Evolutionary conservation across 1,140 invertebrate species (phyloP), one percentile per base, ranked within the genome.

Genomic region (Acromyrmex echinatior): DNA sequence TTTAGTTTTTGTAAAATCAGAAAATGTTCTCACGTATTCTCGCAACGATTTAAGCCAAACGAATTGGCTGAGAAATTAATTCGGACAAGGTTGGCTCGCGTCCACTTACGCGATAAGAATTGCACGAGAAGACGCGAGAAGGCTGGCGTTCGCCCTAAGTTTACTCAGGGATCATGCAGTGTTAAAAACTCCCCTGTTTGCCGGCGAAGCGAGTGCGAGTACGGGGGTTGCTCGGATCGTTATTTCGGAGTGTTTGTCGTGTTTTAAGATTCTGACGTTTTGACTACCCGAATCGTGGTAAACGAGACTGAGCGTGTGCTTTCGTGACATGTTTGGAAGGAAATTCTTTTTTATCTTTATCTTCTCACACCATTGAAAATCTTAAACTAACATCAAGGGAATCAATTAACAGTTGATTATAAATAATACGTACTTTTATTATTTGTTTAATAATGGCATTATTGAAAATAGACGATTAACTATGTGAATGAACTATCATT

Each of bases 201-300:
- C 92, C 88, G 91, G 92, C 79, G 86, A 91, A 82, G 90, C 92
- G 90, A 92, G 92, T 70, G 39, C 66, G 66, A 70, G 21, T 87
- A 60, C 56, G 88, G 87, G 92, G 92, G 90, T 91, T 88, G 82
- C 90, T 90, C 84, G 89, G 90, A 93, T 93, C 92, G 93, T 93
- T 94, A 93, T 92, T 93, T 92, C 89, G 87, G 92, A 92, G 89
- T 94, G 93, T 94, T 94, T 94, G 93, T 89, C 91, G 89, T 93
- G 88, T 93, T 94, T 94, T 93, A 93, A 93, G 91, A 94, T 93
- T 94, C 93, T 94, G 93, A 94, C 93, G 92, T 94, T 94, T 93
- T 93, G 93, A 93, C 93, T 93, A 87, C 88, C 87, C 87, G 86
- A 93, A 91, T 93, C 92, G 74, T 35, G 66, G 25, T 76, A 68